phyloP scores from a whole-genome alignment of 2,888 invertebrate species.

The Malachius bipustulatus region DNA sequence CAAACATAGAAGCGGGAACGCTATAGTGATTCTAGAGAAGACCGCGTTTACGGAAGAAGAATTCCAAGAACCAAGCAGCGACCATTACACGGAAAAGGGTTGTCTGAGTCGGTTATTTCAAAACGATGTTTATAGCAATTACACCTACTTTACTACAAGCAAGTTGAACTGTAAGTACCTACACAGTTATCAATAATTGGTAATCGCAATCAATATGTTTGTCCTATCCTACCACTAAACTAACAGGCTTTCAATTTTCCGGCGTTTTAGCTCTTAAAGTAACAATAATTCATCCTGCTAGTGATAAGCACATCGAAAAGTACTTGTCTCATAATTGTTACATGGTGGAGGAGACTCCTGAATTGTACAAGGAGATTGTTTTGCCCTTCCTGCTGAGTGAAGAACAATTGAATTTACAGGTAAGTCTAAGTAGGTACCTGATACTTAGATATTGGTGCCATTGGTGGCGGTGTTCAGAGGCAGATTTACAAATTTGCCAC shows the following conservation, averaged over 20 bases:
- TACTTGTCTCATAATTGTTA: conserved; percentile 63
- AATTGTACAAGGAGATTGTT: conserved; percentile 67
- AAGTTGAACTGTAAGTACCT: conserved; percentile 45
- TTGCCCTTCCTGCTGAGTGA: conserved; percentile 61
- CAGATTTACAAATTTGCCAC: no score
- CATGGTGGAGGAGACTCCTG: conserved; percentile 74
- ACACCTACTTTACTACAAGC: conserved; percentile 49
- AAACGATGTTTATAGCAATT: conserved; percentile 80
- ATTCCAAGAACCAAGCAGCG: conserved; percentile 37
- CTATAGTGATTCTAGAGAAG: conserved; percentile 70
- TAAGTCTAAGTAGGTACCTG: no score
- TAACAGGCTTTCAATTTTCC: no score
- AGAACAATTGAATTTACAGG: conserved; percentile 69
- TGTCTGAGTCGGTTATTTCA: conserved; percentile 52
- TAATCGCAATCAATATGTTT: no score
- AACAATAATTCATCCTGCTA: conserved; percentile 87
- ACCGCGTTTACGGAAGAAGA: conserved; percentile 60
- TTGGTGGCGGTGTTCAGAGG: no score
- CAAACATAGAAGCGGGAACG: conserved; percentile 47
- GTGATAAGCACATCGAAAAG: conserved; percentile 82
- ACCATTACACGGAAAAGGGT: conserved; percentile 50
- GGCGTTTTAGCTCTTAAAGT: conserved; percentile 68
- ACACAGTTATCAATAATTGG: no score
- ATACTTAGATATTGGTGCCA: no score
- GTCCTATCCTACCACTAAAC: no score